These are phyloP conservation scores for Nyctibius grandis DNA, from an alignment of 2,797 vertebrate species.

Conservation along the genomic window DNA sequence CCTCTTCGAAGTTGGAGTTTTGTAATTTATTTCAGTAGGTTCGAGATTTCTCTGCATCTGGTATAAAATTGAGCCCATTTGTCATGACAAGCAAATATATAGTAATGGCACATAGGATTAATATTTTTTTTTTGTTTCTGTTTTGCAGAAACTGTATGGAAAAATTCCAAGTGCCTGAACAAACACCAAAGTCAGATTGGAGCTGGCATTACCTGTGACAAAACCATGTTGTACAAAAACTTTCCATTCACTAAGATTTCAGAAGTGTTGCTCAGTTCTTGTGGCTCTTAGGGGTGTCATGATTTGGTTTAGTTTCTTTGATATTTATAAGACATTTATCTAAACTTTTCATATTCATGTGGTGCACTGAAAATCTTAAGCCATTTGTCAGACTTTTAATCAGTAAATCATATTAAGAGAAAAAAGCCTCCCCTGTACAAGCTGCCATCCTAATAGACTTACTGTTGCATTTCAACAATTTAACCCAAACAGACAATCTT, in stretches of 20 bases:
- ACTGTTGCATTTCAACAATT: neutral
- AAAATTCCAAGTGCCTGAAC: neutral
- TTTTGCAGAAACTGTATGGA: neutral
- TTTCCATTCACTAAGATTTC: neutral
- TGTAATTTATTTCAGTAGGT: neutral
- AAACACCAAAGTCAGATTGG: neutral
- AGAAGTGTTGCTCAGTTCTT: neutral
- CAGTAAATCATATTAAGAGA: neutral
- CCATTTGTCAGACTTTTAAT: neutral
- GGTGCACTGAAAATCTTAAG: neutral
- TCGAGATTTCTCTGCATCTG: neutral
- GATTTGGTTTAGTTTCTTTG: neutral
- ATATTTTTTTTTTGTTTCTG: neutral
- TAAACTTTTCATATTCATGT: neutral
- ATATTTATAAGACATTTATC: neutral
- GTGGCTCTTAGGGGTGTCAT: neutral
- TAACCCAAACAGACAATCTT: neutral
- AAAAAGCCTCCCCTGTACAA: neutral
- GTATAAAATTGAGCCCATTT: neutral
- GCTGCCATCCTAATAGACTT: neutral
- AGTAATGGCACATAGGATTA: neutral
- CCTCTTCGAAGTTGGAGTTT: neutral
- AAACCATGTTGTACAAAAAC: neutral
- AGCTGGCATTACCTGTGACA: neutral
- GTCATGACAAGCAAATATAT: neutral